Conservation (phyloP, 2,888 invertebrate species). For the Nephrotoma flavescens region DNA sequence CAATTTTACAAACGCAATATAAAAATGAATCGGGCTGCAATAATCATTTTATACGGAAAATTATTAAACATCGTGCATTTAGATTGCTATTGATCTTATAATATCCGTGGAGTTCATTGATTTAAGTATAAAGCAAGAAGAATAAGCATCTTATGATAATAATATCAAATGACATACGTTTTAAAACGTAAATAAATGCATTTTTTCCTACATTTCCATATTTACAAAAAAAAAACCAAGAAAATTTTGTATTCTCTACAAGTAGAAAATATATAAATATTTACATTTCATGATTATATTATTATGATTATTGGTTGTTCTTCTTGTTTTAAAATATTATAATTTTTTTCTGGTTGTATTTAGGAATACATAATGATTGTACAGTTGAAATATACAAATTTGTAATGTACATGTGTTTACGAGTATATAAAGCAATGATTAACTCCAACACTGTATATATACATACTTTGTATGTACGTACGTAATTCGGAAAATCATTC, state of each 20-base stretch:
- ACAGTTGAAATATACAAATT: neutral
- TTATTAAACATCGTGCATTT: too few relatives aligned
- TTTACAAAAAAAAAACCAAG: neutral
- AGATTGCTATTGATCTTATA: neutral
- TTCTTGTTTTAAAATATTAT: neutral
- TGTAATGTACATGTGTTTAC: neutral
- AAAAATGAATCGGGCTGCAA: too few relatives aligned
- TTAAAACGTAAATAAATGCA: neutral
- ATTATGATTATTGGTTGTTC: neutral
- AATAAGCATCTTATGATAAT: neutral
- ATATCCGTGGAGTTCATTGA: neutral
- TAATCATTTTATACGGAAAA: too few relatives aligned
- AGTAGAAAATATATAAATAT: neutral
- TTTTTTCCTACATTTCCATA: neutral
- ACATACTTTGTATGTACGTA: neutral
- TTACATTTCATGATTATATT: neutral
- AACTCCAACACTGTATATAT: neutral
- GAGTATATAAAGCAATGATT: neutral
- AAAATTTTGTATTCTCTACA: neutral
- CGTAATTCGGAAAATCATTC: neutral
- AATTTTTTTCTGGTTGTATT: neutral
- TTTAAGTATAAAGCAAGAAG: neutral
- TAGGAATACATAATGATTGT: neutral
- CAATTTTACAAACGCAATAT: too few relatives aligned
- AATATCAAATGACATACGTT: neutral